Evolutionary conservation across 2,888 invertebrate genomes (phyloP).

Genomic region (Patella caerulea): DNA sequence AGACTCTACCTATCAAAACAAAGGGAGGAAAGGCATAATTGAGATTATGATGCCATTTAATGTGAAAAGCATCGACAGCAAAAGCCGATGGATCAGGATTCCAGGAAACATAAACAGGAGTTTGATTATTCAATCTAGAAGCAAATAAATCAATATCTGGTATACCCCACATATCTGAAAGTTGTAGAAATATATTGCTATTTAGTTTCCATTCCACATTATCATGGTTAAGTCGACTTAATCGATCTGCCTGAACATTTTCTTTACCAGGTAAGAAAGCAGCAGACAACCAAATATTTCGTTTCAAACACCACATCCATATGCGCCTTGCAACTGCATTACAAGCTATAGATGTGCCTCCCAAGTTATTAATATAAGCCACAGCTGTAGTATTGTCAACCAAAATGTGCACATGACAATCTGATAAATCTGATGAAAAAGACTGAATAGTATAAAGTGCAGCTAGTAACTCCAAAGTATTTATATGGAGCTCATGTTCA

Average conservation of each 20-base stretch:
- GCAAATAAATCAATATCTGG: slow-evolving; percentile 3
- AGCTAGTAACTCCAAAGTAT: slow-evolving; percentile 11
- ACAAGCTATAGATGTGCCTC: slow-evolving; percentile 12
- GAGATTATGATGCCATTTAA: neutral
- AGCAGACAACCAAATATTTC: slow-evolving; percentile 11
- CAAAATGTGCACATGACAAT: slow-evolving; percentile 16
- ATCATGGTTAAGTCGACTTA: neutral
- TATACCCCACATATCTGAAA: neutral
- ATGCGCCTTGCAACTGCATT: slow-evolving; percentile 17
- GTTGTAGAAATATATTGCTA: neutral
- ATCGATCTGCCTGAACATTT: neutral
- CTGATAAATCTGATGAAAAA: neutral
- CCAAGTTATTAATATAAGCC: slow-evolving; percentile 12
- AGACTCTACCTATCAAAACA: neutral
- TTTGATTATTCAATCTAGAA: neutral
- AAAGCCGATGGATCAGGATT: neutral
- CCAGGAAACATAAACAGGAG: neutral
- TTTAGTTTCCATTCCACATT: neutral
- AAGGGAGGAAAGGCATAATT: neutral
- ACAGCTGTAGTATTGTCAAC: slow-evolving; percentile 17
- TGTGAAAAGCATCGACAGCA: neutral
- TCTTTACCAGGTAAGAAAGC: neutral
- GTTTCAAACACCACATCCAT: slow-evolving; percentile 19
- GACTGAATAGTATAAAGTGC: slow-evolving; percentile 3
- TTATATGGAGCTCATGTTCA: slow-evolving; percentile 15